Evolutionary conservation across 2,888 invertebrate genomes (phyloP).

Genomic region (Hoplodrina ambigua): DNA sequence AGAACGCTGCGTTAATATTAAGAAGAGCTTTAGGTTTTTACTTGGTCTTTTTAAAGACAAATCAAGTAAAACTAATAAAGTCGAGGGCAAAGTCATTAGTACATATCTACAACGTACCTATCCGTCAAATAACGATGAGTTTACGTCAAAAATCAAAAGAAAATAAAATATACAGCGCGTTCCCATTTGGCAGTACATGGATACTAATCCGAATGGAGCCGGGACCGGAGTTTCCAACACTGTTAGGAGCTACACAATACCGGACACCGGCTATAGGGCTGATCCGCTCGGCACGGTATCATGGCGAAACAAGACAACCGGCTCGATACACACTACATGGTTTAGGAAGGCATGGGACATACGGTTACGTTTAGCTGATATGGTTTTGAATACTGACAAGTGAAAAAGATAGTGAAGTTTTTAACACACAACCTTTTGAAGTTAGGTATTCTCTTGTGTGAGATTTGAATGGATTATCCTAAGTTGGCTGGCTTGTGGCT

Average conservation of each 20-base stretch:
- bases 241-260: conserved; percentile 49
- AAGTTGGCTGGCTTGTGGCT: not conserved
- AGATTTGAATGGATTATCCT: not conserved
- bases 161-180: conserved; percentile 6
- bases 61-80: too few relatives aligned
- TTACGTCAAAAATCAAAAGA: conserved; percentile 16
- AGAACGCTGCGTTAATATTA: not conserved
- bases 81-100: too few relatives aligned
- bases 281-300: conserved; percentile 22
- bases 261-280: conserved; percentile 19
- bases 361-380: not conserved
- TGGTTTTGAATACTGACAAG: not conserved
- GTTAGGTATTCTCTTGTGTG: not conserved
- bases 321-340: conserved; percentile 29
- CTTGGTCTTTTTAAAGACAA: too few relatives aligned
- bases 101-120: not conserved
- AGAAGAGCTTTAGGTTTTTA: not conserved
- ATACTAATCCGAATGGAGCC: conserved; percentile 45
- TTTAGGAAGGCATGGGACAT: conserved; percentile 3
- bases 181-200: conserved; percentile 21
- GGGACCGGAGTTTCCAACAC: conserved; percentile 22
- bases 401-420: not conserved
- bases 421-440: too few relatives aligned
- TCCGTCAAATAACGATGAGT: not conserved
- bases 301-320: conserved; percentile 14